phyloP scores from a whole-genome alignment of 2,113 vertebrate genomes.

The Dolichotis patagonum region DNA sequence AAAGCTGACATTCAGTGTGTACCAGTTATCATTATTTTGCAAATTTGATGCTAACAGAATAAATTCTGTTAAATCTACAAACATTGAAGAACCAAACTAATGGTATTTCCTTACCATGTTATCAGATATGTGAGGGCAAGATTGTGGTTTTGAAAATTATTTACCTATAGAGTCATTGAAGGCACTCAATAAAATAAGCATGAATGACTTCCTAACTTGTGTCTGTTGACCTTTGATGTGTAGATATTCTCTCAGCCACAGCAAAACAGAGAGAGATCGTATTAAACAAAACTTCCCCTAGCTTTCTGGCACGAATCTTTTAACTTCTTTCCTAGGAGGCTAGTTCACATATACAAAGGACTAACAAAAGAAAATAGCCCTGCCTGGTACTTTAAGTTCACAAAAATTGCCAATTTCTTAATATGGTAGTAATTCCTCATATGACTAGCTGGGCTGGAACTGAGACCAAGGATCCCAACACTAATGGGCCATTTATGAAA shows the following conservation, averaged over 20 bases:
- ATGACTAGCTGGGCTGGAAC: slow-evolving; percentile 29
- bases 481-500: slow-evolving; percentile 57
- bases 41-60: background rate
- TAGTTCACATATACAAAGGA: slow-evolving; percentile 63
- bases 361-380: slow-evolving; percentile 61
- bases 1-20: background rate
- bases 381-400: slow-evolving; percentile 57
- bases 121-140: background rate
- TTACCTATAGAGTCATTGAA: background rate
- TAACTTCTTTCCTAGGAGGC: slow-evolving; percentile 43
- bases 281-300: background rate
- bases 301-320: slow-evolving; percentile 51
- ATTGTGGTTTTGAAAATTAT: background rate
- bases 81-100: background rate
- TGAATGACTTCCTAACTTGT: slow-evolving; percentile 26
- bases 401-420: slow-evolving; percentile 67
- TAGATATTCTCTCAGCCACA: background rate
- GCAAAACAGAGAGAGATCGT: background rate
- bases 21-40: background rate
- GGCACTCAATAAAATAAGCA: background rate
- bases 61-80: background rate
- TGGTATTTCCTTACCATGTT: background rate
- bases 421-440: slow-evolving; percentile 63
- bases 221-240: background rate
- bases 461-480: slow-evolving; percentile 47